A percentile compares a stretch with the other conserved stretches of the same genome.
phyloP scores from a whole-genome alignment of 1,140 invertebrate genomes.

The Archivesica marissinica region DNA sequence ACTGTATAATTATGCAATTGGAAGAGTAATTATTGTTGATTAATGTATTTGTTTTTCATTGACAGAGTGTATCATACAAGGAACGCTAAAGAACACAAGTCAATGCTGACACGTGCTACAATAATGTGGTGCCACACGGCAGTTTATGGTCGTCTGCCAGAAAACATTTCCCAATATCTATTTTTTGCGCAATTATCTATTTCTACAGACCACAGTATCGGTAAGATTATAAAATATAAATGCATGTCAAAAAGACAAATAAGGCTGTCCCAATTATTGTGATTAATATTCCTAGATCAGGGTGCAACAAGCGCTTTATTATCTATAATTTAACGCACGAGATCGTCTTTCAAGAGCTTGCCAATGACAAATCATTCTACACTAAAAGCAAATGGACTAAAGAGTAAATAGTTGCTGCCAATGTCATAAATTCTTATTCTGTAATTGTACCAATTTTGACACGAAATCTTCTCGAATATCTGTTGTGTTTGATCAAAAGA shows the following conservation, averaged over 20 bases:
- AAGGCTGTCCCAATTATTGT: conserved; percentile 43
- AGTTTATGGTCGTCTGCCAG: not conserved
- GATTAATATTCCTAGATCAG: conserved; percentile 45
- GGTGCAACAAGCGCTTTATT: conserved; percentile 48
- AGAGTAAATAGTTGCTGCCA: not conserved
- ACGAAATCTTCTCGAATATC: too few relatives aligned
- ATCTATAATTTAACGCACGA: conserved; percentile 39
- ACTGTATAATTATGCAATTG: not conserved
- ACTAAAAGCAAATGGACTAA: not conserved
- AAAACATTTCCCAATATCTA: not conserved
- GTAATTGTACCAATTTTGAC: not conserved
- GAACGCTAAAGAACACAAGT: not conserved
- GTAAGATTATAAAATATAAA: conserved; percentile 11
- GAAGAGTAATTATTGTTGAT: not conserved
- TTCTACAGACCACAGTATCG: not conserved
- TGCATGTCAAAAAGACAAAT: conserved; percentile 46
- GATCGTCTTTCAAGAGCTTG: conserved; percentile 36
- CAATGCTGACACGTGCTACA: not conserved
- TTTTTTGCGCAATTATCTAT: conserved; percentile 10
- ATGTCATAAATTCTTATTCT: not conserved
- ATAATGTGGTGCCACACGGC: not conserved
- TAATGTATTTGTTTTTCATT: not conserved
- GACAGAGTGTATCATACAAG: not conserved
- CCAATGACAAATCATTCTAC: conserved; percentile 26
- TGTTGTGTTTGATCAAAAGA: too few relatives aligned